Percentiles rank a stretch among this genome's conserved stretches.
Conservation (phyloP, 2,113 vertebrate genomes). For the Nanorana parkeri region DNA sequence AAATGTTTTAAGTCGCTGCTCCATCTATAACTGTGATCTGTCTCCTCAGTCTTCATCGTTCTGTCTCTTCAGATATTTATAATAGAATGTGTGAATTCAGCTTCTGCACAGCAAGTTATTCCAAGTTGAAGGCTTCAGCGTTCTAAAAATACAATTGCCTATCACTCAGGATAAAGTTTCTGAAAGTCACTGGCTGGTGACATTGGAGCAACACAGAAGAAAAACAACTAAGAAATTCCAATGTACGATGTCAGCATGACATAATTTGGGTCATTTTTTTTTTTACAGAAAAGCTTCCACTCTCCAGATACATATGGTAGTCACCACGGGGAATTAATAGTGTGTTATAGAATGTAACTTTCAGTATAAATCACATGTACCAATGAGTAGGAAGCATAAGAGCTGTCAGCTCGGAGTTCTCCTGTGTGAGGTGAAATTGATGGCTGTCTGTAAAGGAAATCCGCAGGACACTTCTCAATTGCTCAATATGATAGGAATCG, state of each 20-base stretch:
- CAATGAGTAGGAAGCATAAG: background rate
- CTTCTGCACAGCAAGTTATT: conserved; percentile 22
- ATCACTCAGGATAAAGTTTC: conserved; percentile 37
- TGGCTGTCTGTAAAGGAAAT: conserved; percentile 1
- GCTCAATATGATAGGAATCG: conserved; percentile 3
- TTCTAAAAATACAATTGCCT: conserved; percentile 17
- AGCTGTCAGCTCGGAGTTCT: background rate
- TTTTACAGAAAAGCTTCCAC: conserved; percentile 28
- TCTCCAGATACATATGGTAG: conserved; percentile 37
- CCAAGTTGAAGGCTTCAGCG: conserved; percentile 5
- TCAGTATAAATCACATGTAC: conserved; percentile 41
- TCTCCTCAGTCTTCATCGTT: background rate
- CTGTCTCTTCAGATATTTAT: background rate
- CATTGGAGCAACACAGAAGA: conserved; percentile 25
- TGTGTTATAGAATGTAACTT: conserved; percentile 47
- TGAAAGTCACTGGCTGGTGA: conserved; percentile 36
- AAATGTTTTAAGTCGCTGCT: no score
- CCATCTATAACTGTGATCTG: no score
- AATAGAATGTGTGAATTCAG: background rate
- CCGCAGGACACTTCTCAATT: background rate
- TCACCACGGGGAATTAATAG: conserved; percentile 34
- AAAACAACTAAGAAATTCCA: conserved; percentile 15
- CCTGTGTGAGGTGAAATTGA: conserved; percentile 5
- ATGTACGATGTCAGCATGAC: conserved; percentile 35
- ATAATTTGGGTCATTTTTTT: conserved; percentile 43